Evolutionary conservation across 2,797 vertebrate species (phyloP), one percentile per base, ranked within the genome.

Genomic region (Scleropages formosus): DNA sequence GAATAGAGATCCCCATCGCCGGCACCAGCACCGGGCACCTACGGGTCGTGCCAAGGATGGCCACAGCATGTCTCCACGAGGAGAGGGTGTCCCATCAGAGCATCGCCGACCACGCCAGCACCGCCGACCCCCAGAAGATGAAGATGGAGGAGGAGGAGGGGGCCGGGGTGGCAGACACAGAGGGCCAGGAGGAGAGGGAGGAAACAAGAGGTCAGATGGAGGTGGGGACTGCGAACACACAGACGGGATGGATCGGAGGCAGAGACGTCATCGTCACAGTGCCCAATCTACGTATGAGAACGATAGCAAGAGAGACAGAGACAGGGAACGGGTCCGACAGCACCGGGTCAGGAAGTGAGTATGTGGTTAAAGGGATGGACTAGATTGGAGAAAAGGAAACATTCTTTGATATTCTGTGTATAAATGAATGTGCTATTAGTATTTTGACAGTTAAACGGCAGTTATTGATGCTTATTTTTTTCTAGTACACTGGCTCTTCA

Each of bases 291-390:
- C 91, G 0, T 91, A 92, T 3, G 91, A 93, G 0, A 81, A 76
- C 0, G 95, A 96, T 22, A 85, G 90, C 18, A 93, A 87, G 82
- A 85, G 91, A 80, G 90, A 91, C 0, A 76, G 70, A 75, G 81
- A 77, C 80, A 83, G 81, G 27, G 91, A 93, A 62, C 84, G 79
- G 79, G 92, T 92, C 77, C 92, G 94, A 75, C 84, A 94, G 64
- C 95, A 94, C 84, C 90, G 95, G 9, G 58, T 87, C 76, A 90
- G 94, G 82, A 97, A 93, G 96, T 98, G 82, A 84, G 94, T 91
- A 46, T 44, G 31, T 46, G 6, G 3, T 0, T 39, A 27, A 16
- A 20, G 2, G 31, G 4, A 27, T 9, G 31, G 16, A 46, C 16
- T 11, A 60, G 11, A 24, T 4, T 12, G 3, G 68, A 12, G 20